A percentile compares a stretch with the other conserved stretches of the same genome.
phyloP scores from a whole-genome alignment of 37 sponge, comb jelly and placozoan genomes.

The Eunapius fragilis region DNA sequence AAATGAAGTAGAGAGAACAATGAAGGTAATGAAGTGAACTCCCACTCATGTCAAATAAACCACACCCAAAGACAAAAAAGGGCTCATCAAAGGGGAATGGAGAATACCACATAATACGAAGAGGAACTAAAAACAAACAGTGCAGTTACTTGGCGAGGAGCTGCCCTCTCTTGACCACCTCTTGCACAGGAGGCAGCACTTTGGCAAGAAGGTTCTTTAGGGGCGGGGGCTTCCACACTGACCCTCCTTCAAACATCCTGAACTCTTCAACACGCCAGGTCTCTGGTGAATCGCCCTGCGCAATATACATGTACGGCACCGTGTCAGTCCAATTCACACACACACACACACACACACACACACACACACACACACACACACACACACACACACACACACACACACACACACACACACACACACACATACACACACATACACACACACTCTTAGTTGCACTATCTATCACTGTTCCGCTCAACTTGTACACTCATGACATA shows the following conservation, averaged over 20 bases:
- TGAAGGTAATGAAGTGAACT: neutral
- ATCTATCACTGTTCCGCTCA: too few species aligned
- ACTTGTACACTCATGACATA: too few species aligned
- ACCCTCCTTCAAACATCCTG: constrained; percentile 95
- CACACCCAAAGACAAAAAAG: neutral
- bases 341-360: too few species aligned
- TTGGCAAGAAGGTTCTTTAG: constrained; percentile 71
- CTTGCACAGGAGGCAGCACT: constrained; percentile 58
- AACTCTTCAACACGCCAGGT: constrained; percentile 96
- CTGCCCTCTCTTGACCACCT: constrained; percentile 83
- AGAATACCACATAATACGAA: neutral
- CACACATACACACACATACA: too few species aligned
- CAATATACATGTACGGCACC: neutral
- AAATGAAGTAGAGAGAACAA: neutral
- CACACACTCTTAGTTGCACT: too few species aligned
- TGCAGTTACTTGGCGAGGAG: constrained; percentile 67
- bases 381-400: too few species aligned
- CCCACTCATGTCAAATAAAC: neutral
- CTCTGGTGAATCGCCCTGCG: constrained; percentile 94
- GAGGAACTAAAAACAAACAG: neutral
- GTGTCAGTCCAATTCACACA: too few species aligned
- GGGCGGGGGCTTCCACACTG: constrained; percentile 97
- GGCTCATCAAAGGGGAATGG: neutral
- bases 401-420: too few species aligned
- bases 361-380: too few species aligned